Conservation (phyloP, 2,888 invertebrate species). For the Orthosia gracilis region DNA sequence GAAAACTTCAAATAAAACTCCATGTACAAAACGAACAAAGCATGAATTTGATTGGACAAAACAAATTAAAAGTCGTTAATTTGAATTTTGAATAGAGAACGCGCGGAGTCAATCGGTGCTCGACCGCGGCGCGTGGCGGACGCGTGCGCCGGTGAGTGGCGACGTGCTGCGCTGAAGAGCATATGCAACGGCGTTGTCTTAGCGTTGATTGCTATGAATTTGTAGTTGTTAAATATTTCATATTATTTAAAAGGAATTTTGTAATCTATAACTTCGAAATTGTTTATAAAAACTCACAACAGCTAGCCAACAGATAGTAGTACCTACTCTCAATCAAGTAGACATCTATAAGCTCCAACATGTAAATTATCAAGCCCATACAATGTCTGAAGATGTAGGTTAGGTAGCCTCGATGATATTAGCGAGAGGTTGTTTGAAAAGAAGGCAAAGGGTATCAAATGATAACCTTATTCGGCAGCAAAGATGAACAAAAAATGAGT, state of each 20-base stretch:
- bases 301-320: no score
- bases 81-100: constrained; percentile 65
- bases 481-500: no score
- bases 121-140: constrained; percentile 78
- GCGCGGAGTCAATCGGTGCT: constrained; percentile 70
- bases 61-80: constrained; percentile 65
- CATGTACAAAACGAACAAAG: constrained; percentile 46
- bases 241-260: neutral
- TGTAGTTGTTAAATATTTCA: neutral
- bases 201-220: constrained; percentile 33
- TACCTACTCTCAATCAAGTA: no score
- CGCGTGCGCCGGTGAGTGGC: constrained; percentile 83
- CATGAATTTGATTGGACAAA: constrained; percentile 46
- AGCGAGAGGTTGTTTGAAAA: no score
- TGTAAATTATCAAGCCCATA: no score
- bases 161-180: constrained; percentile 85
- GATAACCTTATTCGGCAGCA: no score
- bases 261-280: neutral
- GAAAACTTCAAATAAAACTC: constrained; percentile 3
- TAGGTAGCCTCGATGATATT: no score
- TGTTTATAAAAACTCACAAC: no score
- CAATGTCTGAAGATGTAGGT: no score
- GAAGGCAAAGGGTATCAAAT: no score
- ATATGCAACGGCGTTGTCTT: constrained; percentile 77
- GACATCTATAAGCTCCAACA: no score